phyloP scores from a whole-genome alignment of 2,888 invertebrate genomes.

The Ophion ventricosus region DNA sequence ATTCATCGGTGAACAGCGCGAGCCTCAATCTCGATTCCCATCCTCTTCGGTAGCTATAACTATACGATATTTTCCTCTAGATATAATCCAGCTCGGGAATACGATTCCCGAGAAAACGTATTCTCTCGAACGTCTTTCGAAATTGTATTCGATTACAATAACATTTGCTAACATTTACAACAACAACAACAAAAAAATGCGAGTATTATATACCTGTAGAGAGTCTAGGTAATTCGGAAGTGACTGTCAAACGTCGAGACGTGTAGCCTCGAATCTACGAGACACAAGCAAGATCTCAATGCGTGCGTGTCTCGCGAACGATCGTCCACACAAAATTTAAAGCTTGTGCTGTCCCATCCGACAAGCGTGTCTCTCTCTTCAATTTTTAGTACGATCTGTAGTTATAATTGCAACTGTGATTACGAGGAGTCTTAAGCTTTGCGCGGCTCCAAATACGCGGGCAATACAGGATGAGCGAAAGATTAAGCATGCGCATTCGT shows the following conservation, averaged over 20 bases:
- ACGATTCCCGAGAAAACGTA: not conserved
- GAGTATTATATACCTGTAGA: conserved; percentile 18
- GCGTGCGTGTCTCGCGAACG: conserved; percentile 18
- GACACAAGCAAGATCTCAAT: conserved; percentile 1
- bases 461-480: conserved; percentile 1
- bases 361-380: conserved; percentile 2
- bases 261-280: not conserved
- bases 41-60: not conserved
- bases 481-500: not conserved
- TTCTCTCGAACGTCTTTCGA: not conserved
- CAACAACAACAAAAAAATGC: not conserved
- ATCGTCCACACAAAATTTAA: conserved; percentile 42
- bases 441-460: conserved; percentile 10
- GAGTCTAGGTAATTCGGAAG: not conserved
- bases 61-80: conserved; percentile 7
- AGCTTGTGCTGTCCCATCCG: not conserved
- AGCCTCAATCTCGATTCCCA: not conserved
- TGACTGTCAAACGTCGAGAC: not conserved
- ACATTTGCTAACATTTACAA: conserved; percentile 17
- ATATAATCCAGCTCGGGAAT: not conserved
- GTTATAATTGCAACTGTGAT: conserved; percentile 49
- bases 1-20: not conserved
- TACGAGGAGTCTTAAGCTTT: conserved; percentile 5
- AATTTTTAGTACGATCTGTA: conserved; percentile 26
- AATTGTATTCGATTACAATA: conserved; percentile 27